phyloP scores from a whole-genome alignment of 2,797 vertebrate genomes.

The Peromyscus eremicus region DNA sequence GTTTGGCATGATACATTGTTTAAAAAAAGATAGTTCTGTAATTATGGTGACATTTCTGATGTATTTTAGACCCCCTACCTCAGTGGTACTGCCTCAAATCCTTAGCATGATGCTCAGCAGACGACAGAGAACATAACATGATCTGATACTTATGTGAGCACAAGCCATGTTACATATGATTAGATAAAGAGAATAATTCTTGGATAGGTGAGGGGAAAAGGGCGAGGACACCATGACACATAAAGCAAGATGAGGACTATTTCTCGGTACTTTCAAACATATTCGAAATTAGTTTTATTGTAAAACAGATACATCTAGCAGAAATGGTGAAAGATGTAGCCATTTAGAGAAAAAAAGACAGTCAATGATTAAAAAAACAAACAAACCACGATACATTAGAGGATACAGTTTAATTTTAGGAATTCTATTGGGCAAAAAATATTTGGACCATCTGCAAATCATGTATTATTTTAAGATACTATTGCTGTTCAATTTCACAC shows the following conservation, averaged over 20 bases:
- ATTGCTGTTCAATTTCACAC: slow-evolving; percentile 6
- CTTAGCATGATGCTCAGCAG: background rate
- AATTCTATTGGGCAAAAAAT: background rate
- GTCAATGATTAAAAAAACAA: background rate
- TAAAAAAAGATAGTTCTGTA: background rate
- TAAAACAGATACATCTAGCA: background rate
- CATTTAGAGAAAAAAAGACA: background rate
- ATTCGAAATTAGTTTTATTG: background rate
- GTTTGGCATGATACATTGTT: background rate
- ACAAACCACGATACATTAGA: background rate
- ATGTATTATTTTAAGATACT: background rate
- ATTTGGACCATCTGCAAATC: background rate
- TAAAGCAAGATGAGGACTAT: background rate
- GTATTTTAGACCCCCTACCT: background rate
- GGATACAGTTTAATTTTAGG: slow-evolving; percentile 14
- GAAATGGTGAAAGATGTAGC: background rate
- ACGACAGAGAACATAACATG: background rate
- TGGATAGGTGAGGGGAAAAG: background rate
- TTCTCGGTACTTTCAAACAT: background rate
- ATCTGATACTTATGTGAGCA: background rate
- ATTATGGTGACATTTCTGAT: background rate
- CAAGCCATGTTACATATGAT: background rate
- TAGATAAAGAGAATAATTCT: background rate
- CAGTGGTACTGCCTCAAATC: background rate
- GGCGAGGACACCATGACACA: background rate